Evolutionary conservation across 2,797 vertebrate genomes (phyloP).

Genomic region (Corythornis leucogaster): DNA sequence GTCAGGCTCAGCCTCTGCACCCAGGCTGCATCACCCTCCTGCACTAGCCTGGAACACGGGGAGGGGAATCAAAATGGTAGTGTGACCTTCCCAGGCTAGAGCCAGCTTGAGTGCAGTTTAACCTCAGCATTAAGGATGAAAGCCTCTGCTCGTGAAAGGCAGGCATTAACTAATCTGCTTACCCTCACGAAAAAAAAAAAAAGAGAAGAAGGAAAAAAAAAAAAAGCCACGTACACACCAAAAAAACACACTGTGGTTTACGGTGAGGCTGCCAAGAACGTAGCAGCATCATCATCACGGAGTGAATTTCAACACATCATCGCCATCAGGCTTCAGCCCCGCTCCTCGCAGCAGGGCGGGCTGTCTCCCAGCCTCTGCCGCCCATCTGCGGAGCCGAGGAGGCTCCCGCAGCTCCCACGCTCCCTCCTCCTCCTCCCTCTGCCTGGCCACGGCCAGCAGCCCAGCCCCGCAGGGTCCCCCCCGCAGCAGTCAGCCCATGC

Average conservation of each 20-base stretch:
- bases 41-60: fast-evolving
- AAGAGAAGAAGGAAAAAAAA: not conserved
- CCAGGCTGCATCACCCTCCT: fast-evolving
- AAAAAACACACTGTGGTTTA: conserved; percentile 26
- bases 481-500: not conserved
- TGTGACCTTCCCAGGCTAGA: conserved; percentile 43
- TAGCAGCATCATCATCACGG: not conserved
- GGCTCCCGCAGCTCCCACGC: not conserved
- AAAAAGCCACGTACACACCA: not conserved
- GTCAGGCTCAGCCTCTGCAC: not conserved
- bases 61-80: conserved; percentile 54
- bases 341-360: not conserved
- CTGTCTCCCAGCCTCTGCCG: not conserved
- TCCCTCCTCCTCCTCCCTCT: not conserved
- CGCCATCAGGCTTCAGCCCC: not conserved
- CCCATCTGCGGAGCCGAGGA: not conserved
- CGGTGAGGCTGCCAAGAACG: not conserved
- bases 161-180: conserved; percentile 59
- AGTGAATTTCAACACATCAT: conserved; percentile 37
- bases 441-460: not conserved
- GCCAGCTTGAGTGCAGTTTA: conserved; percentile 40
- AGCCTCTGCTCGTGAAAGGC: conserved; percentile 27
- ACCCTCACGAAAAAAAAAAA: not conserved
- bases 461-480: not conserved
- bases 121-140: conserved; percentile 53